Evolutionary conservation across 2,797 vertebrate species (phyloP), one percentile per base, ranked within the genome.

Genomic region (Tamandua tetradactyla): DNA sequence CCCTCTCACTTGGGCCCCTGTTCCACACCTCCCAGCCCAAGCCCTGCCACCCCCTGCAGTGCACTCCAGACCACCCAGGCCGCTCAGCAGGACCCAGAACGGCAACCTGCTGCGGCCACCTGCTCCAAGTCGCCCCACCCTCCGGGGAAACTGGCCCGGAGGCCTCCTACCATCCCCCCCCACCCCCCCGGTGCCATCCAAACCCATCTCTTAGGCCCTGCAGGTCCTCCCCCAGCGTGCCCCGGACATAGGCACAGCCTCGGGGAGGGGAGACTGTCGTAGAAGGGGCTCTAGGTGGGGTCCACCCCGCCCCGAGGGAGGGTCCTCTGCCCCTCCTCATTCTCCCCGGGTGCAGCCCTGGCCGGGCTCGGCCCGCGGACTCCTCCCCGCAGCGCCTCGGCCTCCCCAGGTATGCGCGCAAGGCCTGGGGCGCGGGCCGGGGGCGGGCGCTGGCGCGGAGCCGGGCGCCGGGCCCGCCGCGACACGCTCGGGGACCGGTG

Each of bases 11-110:
- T 7, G 0, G 37, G 69, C 20, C 18, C 25, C 32, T 0, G 14
- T 66, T 13, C 23, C 0, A 49, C 18, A 0, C 69, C 44, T 32
- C 42, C 68, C 32, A 0, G 13, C 66, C 62, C 47, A 3, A 7
- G 25, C 5, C 44, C 20, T 1, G 1, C 42, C 2, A 1, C 25
- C 15, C 23, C 44, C 55, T 2, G 72, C 7, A 0, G 23, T 20
- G 75, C 57, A 20, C 12, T 35, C 8, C 15, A 0, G 49, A 25
- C 62, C 52, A 8, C 86, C 7, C 18, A 10, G 37, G 89, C 37
- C 11, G 12, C 17, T 64, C 64, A 5, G 25, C 37, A 17, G 78
- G 8, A 71, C 42, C n/a, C 9, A 12, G 69, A 27, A 23, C 7
- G 69, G 1, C 44, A 25, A 27, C 22, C 11, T 2, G 27, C 47